Evolutionary conservation across 2,888 invertebrate species (phyloP).

Genomic region (Trachelus stipa): DNA sequence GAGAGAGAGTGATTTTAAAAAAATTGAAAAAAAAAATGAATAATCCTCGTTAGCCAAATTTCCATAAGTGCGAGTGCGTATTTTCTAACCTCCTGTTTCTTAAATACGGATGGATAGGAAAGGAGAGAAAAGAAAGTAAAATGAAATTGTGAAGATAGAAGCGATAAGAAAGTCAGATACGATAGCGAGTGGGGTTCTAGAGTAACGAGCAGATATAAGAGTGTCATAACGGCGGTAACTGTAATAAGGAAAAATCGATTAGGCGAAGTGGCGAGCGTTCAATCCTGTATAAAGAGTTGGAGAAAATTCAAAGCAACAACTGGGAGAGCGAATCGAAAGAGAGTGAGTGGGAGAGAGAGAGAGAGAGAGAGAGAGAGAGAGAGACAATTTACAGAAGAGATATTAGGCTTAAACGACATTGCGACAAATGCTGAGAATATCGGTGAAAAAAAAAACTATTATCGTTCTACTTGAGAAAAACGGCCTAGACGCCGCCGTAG

Average conservation of each 20-base stretch:
- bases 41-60: slow-evolving; percentile 5
- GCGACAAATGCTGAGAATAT: too few relatives aligned
- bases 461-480: too few relatives aligned
- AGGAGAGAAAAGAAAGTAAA: neutral
- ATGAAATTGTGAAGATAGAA: neutral
- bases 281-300: too few relatives aligned
- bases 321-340: too few relatives aligned
- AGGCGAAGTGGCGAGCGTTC: too few relatives aligned
- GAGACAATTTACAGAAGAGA: neutral
- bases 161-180: too few relatives aligned
- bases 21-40: neutral
- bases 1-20: slow-evolving; percentile 9
- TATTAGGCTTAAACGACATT: neutral
- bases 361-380: neutral
- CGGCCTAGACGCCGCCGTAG: neutral
- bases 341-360: too few relatives aligned
- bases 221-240: neutral
- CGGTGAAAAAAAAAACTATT: too few relatives aligned
- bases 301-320: too few relatives aligned
- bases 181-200: too few relatives aligned
- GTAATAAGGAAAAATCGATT: neutral
- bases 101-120: neutral
- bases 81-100: neutral
- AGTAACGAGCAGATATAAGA: too few relatives aligned
- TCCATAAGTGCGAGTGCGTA: neutral